Conservation (phyloP, 37 sponge, comb jelly and placozoan species). For the Chondrosia reniformis region DNA sequence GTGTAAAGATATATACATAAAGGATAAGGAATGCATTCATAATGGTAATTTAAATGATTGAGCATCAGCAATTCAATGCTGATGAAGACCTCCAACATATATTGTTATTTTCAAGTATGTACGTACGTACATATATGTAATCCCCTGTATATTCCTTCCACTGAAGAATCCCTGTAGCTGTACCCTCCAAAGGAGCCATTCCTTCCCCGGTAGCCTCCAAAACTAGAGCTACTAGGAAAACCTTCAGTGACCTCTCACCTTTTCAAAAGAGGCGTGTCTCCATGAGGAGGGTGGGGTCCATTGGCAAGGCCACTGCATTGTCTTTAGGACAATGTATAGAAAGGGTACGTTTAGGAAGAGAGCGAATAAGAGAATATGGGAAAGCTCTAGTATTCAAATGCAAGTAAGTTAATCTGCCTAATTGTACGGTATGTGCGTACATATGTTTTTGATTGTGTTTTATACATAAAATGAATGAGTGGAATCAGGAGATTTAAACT, state of each 20-base stretch:
- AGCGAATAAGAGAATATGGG: slow-evolving; percentile 33
- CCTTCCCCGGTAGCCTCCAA: no score
- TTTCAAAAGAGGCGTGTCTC: slow-evolving; percentile 5
- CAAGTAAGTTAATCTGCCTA: slow-evolving; percentile 15
- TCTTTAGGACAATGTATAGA: slow-evolving; percentile 13
- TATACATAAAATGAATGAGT: no score
- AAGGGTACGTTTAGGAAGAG: not conserved
- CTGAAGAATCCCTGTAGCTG: not conserved
- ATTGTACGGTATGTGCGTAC: slow-evolving; percentile 14
- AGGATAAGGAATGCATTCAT: no score
- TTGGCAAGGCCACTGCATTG: slow-evolving; percentile 4
- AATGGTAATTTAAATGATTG: no score
- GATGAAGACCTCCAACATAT: no score
- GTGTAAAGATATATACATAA: no score
- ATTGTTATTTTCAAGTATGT: no score
- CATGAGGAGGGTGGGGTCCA: slow-evolving; percentile 17
- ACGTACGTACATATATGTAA: not conserved
- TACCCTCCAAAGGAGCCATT: not conserved
- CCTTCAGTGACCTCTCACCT: not conserved
- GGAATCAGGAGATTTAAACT: no score
- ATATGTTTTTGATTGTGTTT: not conserved
- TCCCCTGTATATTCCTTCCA: not conserved
- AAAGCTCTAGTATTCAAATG: not conserved
- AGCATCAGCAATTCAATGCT: no score
- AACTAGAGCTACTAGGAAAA: not conserved